These are phyloP conservation scores for Dinomys branickii DNA, from an alignment of 2,113 vertebrate species.

Conservation along the genomic window DNA sequence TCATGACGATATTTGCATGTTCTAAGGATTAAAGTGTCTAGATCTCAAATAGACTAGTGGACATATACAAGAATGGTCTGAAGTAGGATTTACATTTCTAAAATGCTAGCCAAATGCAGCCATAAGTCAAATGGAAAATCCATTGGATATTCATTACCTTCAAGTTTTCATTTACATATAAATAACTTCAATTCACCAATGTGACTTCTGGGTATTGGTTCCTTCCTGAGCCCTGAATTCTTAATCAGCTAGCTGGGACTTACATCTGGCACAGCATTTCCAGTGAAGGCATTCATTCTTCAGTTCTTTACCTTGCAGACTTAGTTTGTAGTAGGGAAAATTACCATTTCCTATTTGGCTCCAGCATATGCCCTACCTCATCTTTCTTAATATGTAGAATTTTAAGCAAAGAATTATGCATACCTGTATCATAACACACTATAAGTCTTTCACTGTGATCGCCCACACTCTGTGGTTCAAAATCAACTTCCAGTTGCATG, in stretches of 20 bases:
- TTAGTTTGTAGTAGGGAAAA: not conserved
- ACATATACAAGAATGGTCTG: slow-evolving; percentile 13
- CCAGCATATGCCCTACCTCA: not conserved
- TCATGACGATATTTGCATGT: not conserved
- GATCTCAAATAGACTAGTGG: not conserved
- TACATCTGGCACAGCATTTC: not conserved
- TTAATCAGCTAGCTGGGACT: not conserved
- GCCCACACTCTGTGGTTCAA: slow-evolving; percentile 87
- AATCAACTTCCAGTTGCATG: slow-evolving; percentile 90
- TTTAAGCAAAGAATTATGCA: not conserved
- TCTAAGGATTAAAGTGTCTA: not conserved
- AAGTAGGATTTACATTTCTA: not conserved
- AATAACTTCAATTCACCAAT: not conserved
- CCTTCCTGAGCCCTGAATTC: not conserved
- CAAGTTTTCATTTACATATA: not conserved
- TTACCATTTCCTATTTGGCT: not conserved
- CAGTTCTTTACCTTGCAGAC: not conserved
- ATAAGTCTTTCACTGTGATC: slow-evolving; percentile 84
- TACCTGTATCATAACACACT: slow-evolving; percentile 90
- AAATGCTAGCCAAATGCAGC: slow-evolving; percentile 15
- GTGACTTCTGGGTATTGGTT: not conserved
- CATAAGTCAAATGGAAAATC: slow-evolving; percentile 48
- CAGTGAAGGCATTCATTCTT: not conserved
- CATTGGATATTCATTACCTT: not conserved
- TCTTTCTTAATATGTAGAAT: not conserved